Evolutionary conservation across 2,113 vertebrate species (phyloP).

Genomic region (Bufo gargarizans): DNA sequence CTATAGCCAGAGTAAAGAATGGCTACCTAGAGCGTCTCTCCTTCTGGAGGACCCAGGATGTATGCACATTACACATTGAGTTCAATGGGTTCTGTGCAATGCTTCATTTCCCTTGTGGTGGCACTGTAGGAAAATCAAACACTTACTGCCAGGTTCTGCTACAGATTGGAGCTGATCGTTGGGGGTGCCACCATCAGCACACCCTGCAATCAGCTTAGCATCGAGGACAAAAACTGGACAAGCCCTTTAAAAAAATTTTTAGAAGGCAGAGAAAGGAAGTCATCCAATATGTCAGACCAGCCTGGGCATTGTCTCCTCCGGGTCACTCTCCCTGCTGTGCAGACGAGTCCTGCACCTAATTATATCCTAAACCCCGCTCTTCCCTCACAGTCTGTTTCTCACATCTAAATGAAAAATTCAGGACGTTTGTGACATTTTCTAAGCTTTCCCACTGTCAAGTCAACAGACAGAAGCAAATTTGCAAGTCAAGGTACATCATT

Average conservation of each 20-base stretch:
- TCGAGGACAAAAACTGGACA: not conserved
- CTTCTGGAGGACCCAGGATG: too few relatives aligned
- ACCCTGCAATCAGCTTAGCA: not conserved
- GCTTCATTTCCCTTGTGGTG: too few relatives aligned
- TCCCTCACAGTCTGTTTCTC: not conserved
- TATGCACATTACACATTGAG: too few relatives aligned
- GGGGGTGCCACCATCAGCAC: not conserved
- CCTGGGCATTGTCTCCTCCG: too few relatives aligned
- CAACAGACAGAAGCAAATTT: conserved; percentile 40
- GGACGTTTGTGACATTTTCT: conserved; percentile 38
- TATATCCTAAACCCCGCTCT: not conserved
- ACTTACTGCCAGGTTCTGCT: not conserved
- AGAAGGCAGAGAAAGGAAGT: not conserved
- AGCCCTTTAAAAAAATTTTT: not conserved
- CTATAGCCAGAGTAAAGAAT: too few relatives aligned
- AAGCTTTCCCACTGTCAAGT: conserved; percentile 41
- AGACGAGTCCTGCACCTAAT: not conserved
- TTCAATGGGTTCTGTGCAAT: too few relatives aligned
- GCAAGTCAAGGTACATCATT: conserved; percentile 41
- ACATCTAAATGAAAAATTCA: conserved; percentile 46
- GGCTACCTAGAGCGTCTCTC: too few relatives aligned
- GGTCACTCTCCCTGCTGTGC: not conserved
- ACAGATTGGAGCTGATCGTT: not conserved
- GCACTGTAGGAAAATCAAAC: not conserved
- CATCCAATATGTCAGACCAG: not conserved